Conservation (phyloP, 2,113 vertebrate species). For the Tichodroma muraria region DNA sequence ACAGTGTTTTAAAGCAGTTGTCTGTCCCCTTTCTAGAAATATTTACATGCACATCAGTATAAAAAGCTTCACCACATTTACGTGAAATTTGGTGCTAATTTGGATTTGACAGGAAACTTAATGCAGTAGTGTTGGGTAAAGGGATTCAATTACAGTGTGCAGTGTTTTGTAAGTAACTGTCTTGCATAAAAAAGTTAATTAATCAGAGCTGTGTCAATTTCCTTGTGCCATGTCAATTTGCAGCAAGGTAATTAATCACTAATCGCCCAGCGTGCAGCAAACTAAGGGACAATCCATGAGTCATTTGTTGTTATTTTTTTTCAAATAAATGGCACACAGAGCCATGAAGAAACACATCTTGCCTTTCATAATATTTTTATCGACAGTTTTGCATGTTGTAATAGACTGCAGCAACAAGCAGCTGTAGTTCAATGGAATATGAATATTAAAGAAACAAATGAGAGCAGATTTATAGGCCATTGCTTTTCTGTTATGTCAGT, state of each 20-base stretch:
- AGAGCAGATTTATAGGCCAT: conserved; percentile 79
- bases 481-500: conserved; percentile 80
- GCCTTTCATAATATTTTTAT: conserved; percentile 82
- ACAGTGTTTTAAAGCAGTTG: not conserved
- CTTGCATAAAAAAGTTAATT: conserved; percentile 82
- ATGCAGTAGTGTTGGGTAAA: conserved; percentile 61
- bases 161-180: conserved; percentile 77
- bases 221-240: conserved; percentile 80
- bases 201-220: conserved; percentile 86
- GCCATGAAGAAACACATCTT: conserved; percentile 71
- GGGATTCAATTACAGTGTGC: conserved; percentile 74
- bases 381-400: conserved; percentile 75
- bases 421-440: conserved; percentile 78
- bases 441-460: conserved; percentile 83
- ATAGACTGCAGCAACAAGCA: conserved; percentile 75
- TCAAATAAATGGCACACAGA: conserved; percentile 68
- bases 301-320: conserved; percentile 71
- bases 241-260: conserved; percentile 86
- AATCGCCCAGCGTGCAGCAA: conserved; percentile 75
- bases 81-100: conserved; percentile 59
- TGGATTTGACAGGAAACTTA: conserved; percentile 64
- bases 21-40: not conserved
- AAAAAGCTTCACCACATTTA: not conserved
- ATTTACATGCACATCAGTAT: accelerated
- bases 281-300: conserved; percentile 69